These are phyloP conservation scores for Manis pentadactyla DNA, from an alignment of 2,797 vertebrate genomes.

Conservation along the genomic window DNA sequence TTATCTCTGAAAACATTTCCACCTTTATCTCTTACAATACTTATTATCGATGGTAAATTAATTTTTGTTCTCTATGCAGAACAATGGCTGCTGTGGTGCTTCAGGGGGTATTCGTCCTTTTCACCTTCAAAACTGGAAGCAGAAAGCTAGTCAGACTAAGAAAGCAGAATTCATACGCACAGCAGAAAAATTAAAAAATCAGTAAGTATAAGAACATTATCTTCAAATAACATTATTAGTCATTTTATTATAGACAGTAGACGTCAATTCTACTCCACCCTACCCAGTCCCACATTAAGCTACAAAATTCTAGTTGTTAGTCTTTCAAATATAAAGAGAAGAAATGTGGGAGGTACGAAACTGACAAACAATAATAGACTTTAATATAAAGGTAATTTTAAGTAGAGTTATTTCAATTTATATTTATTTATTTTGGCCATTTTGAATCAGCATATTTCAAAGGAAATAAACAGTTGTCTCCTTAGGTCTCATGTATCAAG, in stretches of 20 bases:
- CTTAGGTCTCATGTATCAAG: not conserved
- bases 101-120: constrained; percentile 73
- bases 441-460: constrained; percentile 41
- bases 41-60: not conserved
- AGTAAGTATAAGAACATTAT: constrained; percentile 88
- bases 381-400: constrained; percentile 36
- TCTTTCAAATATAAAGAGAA: not conserved
- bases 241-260: constrained; percentile 1
- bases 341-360: not conserved
- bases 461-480: not conserved
- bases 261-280: not conserved
- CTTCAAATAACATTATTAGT: not conserved
- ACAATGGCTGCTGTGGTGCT: constrained; percentile 76
- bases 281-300: not conserved
- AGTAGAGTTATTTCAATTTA: constrained; percentile 7
- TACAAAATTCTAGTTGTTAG: not conserved
- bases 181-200: constrained; percentile 89
- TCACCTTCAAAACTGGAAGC: constrained; percentile 82
- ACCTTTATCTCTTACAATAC: not conserved
- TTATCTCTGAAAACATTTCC: not conserved
- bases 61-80: constrained; percentile 80
- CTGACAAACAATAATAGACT: not conserved
- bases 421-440: not conserved
- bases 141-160: constrained; percentile 83
- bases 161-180: constrained; percentile 89